Base-by-base conservation (phyloP, 2,888 invertebrate species). In the Coenonympha glycerion region DNA sequence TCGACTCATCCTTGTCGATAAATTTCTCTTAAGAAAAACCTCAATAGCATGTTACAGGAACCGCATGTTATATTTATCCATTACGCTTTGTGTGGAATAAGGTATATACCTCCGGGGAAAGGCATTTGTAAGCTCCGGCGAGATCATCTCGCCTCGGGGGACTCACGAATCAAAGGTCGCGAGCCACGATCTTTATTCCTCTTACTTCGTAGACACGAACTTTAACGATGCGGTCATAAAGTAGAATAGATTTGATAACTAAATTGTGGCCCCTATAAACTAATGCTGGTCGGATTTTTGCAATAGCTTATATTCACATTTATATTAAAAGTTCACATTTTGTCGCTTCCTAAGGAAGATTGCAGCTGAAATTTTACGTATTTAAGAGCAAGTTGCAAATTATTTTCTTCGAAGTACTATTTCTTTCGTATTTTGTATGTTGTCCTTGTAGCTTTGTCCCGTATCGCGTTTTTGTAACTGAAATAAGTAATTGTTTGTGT, bases 111-210 rank as follows among this genome's bases (percentile, higher is more conserved):
- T 44, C 46, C 21, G 2, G 48, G 42, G 41, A 55, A 48, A 50
- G 45, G 42, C 46, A 62, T 61, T 68, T 63, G 69, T 71, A 61
- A 62, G 60, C 62, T 63, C 65, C 62, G 63, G 62, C 64, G 61
- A 67, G 70, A 68, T 68, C 67, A 62, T 68, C 64, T 60, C 68
- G 69, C 73, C 64, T 61, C 68, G 54, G 70, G 71, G 69, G 63
- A 66, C 64, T 66, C 59, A 57, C 60, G 55, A 59, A 55, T 56
- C 71, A 75, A 71, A 78, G 76, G 77, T 70, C 74, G 67, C 74
- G 67, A 60, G 61, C 66, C 67, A 69, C 71, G 56, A 56, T 57
- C 58, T 56, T 58, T 58, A 50, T 55, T 55, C 48, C 52, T 58
- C 37, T 46, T 52, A 55, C 47, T 49, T 49, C 44, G 46, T 46